Base-by-base conservation (phyloP, 2,113 vertebrate species). In the Sturnus vulgaris region DNA sequence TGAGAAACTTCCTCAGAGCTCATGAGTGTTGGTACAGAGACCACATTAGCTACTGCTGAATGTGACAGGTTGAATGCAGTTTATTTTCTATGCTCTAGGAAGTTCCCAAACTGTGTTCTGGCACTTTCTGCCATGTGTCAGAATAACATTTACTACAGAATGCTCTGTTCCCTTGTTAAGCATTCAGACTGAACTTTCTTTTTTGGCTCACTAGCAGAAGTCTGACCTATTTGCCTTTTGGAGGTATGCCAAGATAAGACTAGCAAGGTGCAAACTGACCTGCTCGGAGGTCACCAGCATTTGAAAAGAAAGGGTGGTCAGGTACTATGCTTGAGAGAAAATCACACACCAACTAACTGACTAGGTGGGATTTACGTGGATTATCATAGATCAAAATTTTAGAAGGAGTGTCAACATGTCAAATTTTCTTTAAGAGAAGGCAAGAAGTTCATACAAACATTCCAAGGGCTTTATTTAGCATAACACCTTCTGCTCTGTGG, bases 321-420 rank as follows among this genome's bases (percentile, higher is more conserved):
- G 88, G 75, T 93, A 96, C 75, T 53, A 88, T 82, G 82, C 53
- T 91, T 95, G 80, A 96, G 91, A 89, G 86, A 85, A 84, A 96
- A 95, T 92, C 89, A 92, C 75, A 82, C 61, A 89, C 69, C 73
- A 79, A 9, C 77, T 87, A 89, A 95, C 82, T 91, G 92, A 95
- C 96, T 97, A 91, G 92, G 82, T 89, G 94, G 95, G 91, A 97
- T 97, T 94, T 97, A 95, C 6, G 39, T 94, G 96, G 96, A 96
- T 97, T 96, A 97, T 88, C 92, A 96, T 76, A 96, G 96, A 97
- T 95, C 94, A 97, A 86, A 96, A 96, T 92, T 90, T 95, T 95
- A 95, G 93, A 92, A 90, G 71, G 88, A 77, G 57, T 95, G 95
- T 96, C 96, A 97, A 96, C 93, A 90, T 96, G 96, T 97, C 96